A percentile compares a stretch with the other conserved stretches of the same genome.
phyloP scores from a whole-genome alignment of 2,113 vertebrate species.

The Oryzias melastigma region DNA sequence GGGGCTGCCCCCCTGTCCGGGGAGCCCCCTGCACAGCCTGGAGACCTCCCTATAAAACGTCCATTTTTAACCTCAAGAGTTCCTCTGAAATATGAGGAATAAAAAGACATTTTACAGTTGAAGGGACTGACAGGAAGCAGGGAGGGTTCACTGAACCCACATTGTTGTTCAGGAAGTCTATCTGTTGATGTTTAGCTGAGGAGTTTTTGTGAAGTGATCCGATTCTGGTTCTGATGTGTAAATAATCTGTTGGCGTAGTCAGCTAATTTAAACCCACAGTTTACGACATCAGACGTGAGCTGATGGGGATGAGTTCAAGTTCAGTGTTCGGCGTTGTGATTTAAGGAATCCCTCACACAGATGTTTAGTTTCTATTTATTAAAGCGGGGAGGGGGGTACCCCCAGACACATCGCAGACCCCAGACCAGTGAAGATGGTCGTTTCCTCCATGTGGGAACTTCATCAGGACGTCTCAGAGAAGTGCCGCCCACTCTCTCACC shows the following conservation, averaged over 20 bases:
- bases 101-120: constrained; percentile 11
- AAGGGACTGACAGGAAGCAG: constrained; percentile 18
- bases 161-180: constrained; percentile 37
- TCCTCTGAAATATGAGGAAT: constrained; percentile 5
- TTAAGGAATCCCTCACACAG: constrained; percentile 18
- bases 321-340: constrained; percentile 20
- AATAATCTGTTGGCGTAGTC: constrained; percentile 76
- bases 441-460: too few species aligned
- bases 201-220: constrained; percentile 43
- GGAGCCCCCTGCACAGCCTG: constrained; percentile 97
- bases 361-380: constrained; percentile 17
- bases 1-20: constrained; percentile 84
- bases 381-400: too few species aligned
- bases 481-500: too few species aligned
- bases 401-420: too few species aligned
- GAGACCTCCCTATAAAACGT: constrained; percentile 92
- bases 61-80: neutral
- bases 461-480: too few species aligned
- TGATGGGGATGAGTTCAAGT: constrained; percentile 72
- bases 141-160: constrained; percentile 15
- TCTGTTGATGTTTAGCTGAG: constrained; percentile 46
- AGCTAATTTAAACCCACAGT: constrained; percentile 67
- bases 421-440: too few species aligned
- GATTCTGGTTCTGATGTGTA: constrained; percentile 40
- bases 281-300: constrained; percentile 60